phyloP scores from a whole-genome alignment of 2,113 vertebrate genomes.

The Hippoglossus stenolepis region DNA sequence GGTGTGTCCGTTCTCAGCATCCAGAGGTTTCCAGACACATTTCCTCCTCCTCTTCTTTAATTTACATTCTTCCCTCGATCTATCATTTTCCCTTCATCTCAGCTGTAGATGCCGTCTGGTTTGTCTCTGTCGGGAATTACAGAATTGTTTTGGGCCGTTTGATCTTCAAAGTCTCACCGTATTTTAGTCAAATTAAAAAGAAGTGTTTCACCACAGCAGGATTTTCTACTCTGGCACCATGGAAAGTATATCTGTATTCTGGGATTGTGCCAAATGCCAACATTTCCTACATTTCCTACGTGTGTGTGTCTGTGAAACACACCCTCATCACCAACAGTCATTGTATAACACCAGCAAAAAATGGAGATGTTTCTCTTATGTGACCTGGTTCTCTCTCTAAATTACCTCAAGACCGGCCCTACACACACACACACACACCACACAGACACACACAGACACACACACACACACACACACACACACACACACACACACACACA shows the following conservation, averaged over 20 bases:
- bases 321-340: constrained; percentile 6
- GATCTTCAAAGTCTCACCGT: not conserved
- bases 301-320: constrained; percentile 13
- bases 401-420: constrained; percentile 14
- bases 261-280: constrained; percentile 6
- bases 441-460: not conserved
- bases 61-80: not conserved
- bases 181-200: too few relatives aligned
- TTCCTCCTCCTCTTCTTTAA: not conserved
- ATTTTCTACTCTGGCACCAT: constrained; percentile 15
- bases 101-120: not conserved
- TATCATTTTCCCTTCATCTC: not conserved
- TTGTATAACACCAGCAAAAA: constrained; percentile 25
- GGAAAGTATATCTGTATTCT: constrained; percentile 4
- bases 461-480: not conserved
- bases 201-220: not conserved
- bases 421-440: not conserved
- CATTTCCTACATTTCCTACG: constrained; percentile 4
- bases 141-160: not conserved
- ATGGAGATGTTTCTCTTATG: constrained; percentile 1
- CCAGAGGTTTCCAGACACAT: not conserved
- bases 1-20: not conserved
- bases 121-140: not conserved
- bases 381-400: constrained; percentile 11
- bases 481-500: not conserved